phyloP scores from a whole-genome alignment of 2,888 invertebrate species.

The Gonocerus acuteangulatus region DNA sequence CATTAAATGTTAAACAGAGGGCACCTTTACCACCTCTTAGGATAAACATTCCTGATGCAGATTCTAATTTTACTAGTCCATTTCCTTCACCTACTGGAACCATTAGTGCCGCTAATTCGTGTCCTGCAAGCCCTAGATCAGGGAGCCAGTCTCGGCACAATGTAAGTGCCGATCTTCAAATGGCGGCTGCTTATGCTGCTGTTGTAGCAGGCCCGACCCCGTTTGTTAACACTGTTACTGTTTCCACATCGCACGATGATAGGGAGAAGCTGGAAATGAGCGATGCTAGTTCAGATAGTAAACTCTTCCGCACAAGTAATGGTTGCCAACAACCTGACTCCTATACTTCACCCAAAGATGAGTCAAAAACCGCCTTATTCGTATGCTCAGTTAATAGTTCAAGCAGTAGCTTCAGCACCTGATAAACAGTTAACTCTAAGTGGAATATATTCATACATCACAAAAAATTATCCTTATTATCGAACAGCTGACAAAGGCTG shows the following conservation, averaged over 20 bases:
- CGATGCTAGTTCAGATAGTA: constrained; percentile 31
- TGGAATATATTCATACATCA: constrained; percentile 97
- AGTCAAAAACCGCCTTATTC: constrained; percentile 97
- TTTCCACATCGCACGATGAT: constrained; percentile 39
- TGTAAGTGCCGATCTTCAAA: constrained; percentile 67
- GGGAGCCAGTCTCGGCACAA: constrained; percentile 57
- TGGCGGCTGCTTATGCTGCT: constrained; percentile 66
- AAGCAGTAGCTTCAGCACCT: constrained; percentile 87
- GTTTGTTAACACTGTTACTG: constrained; percentile 40
- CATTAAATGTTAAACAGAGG: constrained; percentile 45
- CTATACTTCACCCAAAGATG: constrained; percentile 49
- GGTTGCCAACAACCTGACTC: constrained; percentile 38
- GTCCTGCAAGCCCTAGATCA: constrained; percentile 88
- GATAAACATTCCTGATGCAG: constrained; percentile 74
- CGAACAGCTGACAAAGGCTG: constrained; percentile 97
- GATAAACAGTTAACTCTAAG: constrained; percentile 94
- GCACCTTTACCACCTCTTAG: constrained; percentile 64
- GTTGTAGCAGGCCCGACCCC: constrained; percentile 48
- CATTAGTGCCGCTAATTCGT: constrained; percentile 90
- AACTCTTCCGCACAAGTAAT: constrained; percentile 36
- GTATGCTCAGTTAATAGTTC: constrained; percentile 96
- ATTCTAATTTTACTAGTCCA: constrained; percentile 59
- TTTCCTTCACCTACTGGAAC: constrained; percentile 85
- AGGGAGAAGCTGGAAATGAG: constrained; percentile 32
- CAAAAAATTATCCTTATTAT: constrained; percentile 97